phyloP scores from a whole-genome alignment of 2,888 invertebrate species.

The Rugalucina vietnamica region DNA sequence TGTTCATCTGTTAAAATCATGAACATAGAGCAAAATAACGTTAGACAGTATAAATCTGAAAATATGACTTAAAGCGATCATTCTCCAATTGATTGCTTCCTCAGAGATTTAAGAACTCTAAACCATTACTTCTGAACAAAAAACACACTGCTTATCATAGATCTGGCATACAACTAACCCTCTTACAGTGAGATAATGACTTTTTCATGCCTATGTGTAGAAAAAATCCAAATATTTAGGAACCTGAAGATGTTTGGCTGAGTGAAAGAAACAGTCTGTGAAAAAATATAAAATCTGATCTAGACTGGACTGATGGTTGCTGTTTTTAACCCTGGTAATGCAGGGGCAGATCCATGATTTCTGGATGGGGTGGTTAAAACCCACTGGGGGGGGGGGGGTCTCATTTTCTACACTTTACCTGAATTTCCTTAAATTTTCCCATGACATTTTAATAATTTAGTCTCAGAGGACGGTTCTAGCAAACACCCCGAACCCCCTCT shows the following conservation, averaged over 20 bases:
- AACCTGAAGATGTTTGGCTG: not conserved
- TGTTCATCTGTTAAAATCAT: too few relatives aligned
- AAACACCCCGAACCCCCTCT: too few relatives aligned
- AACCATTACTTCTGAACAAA: conserved; percentile 6
- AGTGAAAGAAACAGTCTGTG: not conserved
- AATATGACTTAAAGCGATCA: not conserved
- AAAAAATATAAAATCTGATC: not conserved
- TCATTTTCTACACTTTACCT: too few relatives aligned
- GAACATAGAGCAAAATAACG: too few relatives aligned
- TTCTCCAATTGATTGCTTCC: not conserved
- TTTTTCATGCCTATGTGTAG: not conserved
- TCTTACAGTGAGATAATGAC: not conserved
- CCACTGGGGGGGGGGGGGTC: too few relatives aligned
- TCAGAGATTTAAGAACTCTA: conserved; percentile 2
- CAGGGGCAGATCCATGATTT: too few relatives aligned
- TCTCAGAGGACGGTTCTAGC: too few relatives aligned
- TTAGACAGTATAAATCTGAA: too few relatives aligned
- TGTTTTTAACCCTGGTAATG: too few relatives aligned
- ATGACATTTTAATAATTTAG: too few relatives aligned
- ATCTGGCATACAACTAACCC: not conserved
- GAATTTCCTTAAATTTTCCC: too few relatives aligned
- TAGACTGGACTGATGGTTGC: not conserved
- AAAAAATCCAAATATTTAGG: conserved; percentile 10
- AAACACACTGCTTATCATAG: not conserved
- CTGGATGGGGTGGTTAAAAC: too few relatives aligned